Evolutionary conservation across 2,797 vertebrate genomes (phyloP).

Genomic region (Cuculus canorus): DNA sequence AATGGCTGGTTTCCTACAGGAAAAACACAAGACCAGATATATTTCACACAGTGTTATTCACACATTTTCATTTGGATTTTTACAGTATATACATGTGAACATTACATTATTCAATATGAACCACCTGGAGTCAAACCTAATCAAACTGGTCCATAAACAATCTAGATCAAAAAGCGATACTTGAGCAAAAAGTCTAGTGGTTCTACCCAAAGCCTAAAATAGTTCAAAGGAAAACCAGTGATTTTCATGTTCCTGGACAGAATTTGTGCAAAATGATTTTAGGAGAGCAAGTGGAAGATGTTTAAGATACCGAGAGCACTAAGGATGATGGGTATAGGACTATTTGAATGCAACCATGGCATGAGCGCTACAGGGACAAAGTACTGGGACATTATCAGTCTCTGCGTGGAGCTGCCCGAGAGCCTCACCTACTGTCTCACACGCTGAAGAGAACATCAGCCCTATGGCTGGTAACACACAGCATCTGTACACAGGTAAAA

Average conservation of each 20-base stretch:
- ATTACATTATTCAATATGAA: conserved; percentile 81
- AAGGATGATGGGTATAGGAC: conserved; percentile 4
- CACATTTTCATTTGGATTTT: conserved; percentile 82
- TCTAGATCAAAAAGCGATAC: conserved; percentile 71
- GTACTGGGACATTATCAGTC: neutral
- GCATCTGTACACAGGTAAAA: neutral
- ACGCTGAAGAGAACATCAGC: fast-evolving
- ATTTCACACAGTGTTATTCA: conserved; percentile 85
- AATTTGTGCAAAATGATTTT: conserved; percentile 57
- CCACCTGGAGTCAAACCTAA: conserved; percentile 76
- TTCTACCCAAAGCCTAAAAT: conserved; percentile 68
- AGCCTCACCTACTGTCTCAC: neutral
- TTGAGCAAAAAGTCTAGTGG: conserved; percentile 64
- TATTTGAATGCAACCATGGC: conserved; percentile 32
- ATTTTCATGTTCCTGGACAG: conserved; percentile 53
- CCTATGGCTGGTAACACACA: neutral
- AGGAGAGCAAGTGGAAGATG: conserved; percentile 35
- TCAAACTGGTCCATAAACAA: conserved; percentile 77
- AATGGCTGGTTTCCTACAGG: conserved; percentile 65
- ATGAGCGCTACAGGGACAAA: conserved; percentile 26
- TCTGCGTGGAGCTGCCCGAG: neutral
- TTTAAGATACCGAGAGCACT: conserved; percentile 25
- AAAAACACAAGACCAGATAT: conserved; percentile 82
- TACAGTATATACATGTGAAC: conserved; percentile 84
- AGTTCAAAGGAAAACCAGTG: conserved; percentile 32